Percentiles rank a stretch among this genome's conserved stretches.
Evolutionary conservation across 2,888 invertebrate genomes (phyloP).

Genomic region (Lithophane ornitopus): DNA sequence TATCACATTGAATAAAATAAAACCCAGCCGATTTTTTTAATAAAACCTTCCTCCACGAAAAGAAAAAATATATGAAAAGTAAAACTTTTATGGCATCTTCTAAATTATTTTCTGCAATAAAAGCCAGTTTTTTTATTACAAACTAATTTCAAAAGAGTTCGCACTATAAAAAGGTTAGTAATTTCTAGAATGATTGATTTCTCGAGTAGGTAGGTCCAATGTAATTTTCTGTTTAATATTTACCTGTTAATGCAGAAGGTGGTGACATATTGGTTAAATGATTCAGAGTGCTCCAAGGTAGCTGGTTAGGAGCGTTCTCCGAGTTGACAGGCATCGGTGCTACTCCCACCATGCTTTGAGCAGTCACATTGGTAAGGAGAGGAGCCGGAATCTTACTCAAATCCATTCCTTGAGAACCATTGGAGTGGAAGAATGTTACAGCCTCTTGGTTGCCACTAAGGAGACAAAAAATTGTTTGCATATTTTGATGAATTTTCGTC

Average conservation of each 20-base stretch:
- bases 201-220: background rate
- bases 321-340: constrained; percentile 69
- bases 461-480: constrained; percentile 15
- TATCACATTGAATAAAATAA: background rate
- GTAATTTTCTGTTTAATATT: background rate
- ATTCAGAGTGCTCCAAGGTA: constrained; percentile 70
- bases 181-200: background rate
- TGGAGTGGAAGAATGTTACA: constrained; percentile 81
- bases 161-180: background rate
- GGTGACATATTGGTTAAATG: constrained; percentile 53
- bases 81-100: background rate
- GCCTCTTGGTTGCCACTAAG: constrained; percentile 82
- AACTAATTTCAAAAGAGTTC: background rate
- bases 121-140: background rate
- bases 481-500: background rate
- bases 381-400: constrained; percentile 78
- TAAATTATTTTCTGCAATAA: background rate
- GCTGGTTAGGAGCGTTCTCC: constrained; percentile 24
- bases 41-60: background rate
- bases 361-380: constrained; percentile 83
- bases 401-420: constrained; percentile 78
- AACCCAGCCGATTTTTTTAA: background rate
- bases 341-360: constrained; percentile 80
- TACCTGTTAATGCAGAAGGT: constrained; percentile 36
- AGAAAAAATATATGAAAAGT: background rate